Evolutionary conservation across 2,797 vertebrate species (phyloP), one percentile per base, ranked within the genome.

Genomic region (Gallinago nigripennis): DNA sequence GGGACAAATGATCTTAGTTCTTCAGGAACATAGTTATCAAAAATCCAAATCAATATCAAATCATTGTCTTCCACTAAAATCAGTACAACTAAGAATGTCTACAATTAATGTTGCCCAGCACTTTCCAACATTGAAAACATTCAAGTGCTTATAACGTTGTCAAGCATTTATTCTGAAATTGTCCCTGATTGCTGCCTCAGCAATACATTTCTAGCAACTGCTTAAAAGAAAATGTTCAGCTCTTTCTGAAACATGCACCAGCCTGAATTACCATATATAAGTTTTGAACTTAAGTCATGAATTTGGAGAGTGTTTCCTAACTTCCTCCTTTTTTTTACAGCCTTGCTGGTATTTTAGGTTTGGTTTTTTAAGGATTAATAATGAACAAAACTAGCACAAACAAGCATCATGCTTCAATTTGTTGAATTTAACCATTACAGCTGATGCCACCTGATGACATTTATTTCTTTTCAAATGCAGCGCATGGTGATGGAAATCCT

Each of bases 401-500:
- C 8, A 68, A 68, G 6, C 11, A 57, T 16, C 11, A 35, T 31
- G 16, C 16, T 73, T 70, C 30, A 56, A 7, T 60, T 48, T 82
- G 21, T 10, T 48, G 12, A 53, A 46, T 28, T 33, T 71, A 68
- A 84, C 46, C 35, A 31, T 31, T 66, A 43, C 21, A 73, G 11
- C 10, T 46, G 39, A 56, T 50, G 20, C 9, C 7, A 39, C 39
- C 19, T 71, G 21, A 58, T 33, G 20, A 79, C 8, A 41, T 16
- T 61, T 86, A 31, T 82, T 94, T 91, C 24, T 68, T 85, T 94
- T 88, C 60, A 82, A 79, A 97, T 92, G 33, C 96, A 99, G 99
- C 11, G 8, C 99, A 99, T 6, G 98, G 98, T n/a, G 99, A 99
- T 76, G 17, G 0, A 39, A 37, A 41, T 82, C 98, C 98, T 28